These are phyloP conservation scores for Neelides folsomi DNA, from an alignment of 2,888 invertebrate species.

Conservation along the genomic window DNA sequence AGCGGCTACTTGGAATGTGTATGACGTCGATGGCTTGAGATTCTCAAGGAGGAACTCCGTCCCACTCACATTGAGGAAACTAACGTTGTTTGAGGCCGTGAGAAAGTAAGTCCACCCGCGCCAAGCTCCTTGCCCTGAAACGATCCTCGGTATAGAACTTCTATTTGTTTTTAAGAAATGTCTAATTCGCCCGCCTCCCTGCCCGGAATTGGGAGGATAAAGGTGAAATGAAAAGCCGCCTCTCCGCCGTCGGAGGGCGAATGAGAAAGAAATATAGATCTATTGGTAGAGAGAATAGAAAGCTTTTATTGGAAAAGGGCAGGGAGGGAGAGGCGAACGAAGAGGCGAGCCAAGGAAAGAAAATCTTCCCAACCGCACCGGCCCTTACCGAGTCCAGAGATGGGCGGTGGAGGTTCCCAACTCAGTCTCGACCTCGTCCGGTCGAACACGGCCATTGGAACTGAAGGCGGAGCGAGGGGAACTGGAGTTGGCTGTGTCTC, in stretches of 20 bases:
- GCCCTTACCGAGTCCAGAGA: constrained; percentile 53
- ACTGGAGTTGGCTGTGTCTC: constrained; percentile 65
- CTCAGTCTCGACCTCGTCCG: constrained; percentile 21
- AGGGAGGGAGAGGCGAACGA: no score
- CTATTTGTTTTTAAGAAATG: no score
- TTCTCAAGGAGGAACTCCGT: constrained; percentile 27
- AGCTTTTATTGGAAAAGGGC: no score
- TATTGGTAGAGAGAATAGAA: background rate
- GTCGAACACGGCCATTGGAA: constrained; percentile 68
- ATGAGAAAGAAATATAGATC: constrained; percentile 1
- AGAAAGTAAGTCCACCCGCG: constrained; percentile 68
- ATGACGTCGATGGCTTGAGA: constrained; percentile 43
- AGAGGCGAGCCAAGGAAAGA: no score
- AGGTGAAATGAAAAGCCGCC: no score
- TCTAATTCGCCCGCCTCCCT: no score
- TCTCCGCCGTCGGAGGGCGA: background rate
- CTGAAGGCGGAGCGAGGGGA: constrained; percentile 62
- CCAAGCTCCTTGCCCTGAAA: constrained; percentile 49
- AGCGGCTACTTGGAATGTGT: constrained; percentile 59
- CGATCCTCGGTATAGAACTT: background rate
- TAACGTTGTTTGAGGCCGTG: constrained; percentile 34
- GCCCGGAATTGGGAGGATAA: no score
- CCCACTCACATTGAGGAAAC: constrained; percentile 15
- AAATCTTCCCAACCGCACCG: background rate
- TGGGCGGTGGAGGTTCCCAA: constrained; percentile 66